These are phyloP conservation scores for Hyposoter didymator DNA, from an alignment of 2,888 invertebrate species.

Conservation along the genomic window DNA sequence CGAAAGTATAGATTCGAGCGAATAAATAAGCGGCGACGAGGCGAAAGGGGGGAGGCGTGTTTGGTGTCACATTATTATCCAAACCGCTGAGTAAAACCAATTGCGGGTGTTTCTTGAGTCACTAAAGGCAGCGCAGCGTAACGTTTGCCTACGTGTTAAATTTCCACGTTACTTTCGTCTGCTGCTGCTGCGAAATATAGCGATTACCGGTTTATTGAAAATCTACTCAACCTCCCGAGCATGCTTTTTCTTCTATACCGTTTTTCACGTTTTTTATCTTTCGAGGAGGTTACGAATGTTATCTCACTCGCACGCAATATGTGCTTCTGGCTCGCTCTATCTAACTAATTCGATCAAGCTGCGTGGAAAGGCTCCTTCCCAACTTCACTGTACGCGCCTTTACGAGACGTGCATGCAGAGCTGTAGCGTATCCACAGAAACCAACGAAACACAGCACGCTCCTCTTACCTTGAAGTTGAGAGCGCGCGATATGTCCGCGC, in stretches of 20 bases:
- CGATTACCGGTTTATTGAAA: conserved; percentile 12
- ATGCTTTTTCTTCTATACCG: neutral
- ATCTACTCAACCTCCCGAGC: neutral
- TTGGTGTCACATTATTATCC: conserved; percentile 22
- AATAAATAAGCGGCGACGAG: conserved; percentile 12
- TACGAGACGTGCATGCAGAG: neutral
- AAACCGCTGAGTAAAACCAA: conserved; percentile 12
- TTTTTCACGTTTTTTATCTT: neutral
- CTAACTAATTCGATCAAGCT: neutral
- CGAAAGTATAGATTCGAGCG: conserved; percentile 14
- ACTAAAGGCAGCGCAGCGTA: conserved; percentile 2
- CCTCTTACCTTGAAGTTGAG: conserved; percentile 14
- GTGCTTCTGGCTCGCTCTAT: neutral
- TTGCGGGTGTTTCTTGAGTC: conserved; percentile 12
- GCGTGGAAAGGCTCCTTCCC: neutral
- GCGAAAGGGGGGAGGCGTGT: neutral
- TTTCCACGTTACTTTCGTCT: neutral
- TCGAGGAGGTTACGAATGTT: neutral
- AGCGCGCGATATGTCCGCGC: neutral
- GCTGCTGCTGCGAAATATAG: neutral
- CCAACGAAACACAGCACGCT: neutral
- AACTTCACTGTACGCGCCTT: neutral
- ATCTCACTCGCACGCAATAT: neutral
- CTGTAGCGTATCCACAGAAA: neutral
- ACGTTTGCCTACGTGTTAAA: neutral